Evolutionary conservation across 2,888 invertebrate species (phyloP).

Genomic region (Lithosia quadra): DNA sequence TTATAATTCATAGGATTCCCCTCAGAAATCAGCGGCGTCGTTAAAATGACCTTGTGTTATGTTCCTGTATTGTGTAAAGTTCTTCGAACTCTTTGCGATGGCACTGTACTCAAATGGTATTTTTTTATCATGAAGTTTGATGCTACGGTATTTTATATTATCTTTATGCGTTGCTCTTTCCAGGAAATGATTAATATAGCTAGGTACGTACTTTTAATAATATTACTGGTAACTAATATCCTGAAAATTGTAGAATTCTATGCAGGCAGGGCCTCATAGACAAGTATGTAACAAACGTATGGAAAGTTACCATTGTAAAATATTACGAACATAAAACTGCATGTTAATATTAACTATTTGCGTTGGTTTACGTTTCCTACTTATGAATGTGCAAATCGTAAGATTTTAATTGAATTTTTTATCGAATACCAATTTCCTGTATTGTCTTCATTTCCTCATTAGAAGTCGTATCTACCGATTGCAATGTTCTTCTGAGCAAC

Average conservation of each 20-base stretch:
- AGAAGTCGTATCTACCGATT: background rate
- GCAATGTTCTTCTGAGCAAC: background rate
- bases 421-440: conserved; percentile 18
- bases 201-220: background rate
- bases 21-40: conserved; percentile 1
- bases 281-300: background rate
- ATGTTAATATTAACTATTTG: conserved; percentile 12
- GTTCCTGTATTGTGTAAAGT: background rate
- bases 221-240: background rate
- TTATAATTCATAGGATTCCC: background rate
- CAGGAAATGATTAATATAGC: no score
- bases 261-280: background rate
- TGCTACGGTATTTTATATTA: background rate
- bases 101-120: conserved; percentile 4
- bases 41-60: conserved; percentile 4
- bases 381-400: conserved; percentile 19
- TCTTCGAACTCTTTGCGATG: background rate
- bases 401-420: conserved; percentile 20
- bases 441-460: conserved; percentile 21
- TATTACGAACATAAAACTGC: background rate
- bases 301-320: background rate
- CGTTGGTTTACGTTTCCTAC: conserved; percentile 7
- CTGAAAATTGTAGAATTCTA: background rate
- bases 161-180: background rate
- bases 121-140: background rate